Evolutionary conservation across 2,888 invertebrate species (phyloP).

Genomic region (Hypolimnas misippus): DNA sequence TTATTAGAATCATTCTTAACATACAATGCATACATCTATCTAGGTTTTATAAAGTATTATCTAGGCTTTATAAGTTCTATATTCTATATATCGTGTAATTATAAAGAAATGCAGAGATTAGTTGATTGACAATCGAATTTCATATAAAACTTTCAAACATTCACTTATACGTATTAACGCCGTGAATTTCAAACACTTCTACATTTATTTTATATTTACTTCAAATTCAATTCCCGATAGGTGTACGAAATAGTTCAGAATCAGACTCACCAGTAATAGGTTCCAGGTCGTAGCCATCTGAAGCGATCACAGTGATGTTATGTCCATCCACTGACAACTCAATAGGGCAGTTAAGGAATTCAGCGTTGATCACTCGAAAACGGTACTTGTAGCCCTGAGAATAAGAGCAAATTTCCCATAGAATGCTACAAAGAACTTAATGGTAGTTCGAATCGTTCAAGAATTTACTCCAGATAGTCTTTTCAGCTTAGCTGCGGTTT

Average conservation of each 20-base stretch:
- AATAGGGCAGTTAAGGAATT: conserved; percentile 94
- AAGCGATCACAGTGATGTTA: conserved; percentile 89
- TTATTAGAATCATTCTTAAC: too few species aligned
- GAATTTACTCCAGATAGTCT: conserved; percentile 18
- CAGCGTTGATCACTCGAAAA: conserved; percentile 92
- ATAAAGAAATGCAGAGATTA: too few species aligned
- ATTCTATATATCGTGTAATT: too few species aligned
- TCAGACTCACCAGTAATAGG: conserved; percentile 86
- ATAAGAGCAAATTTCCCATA: conserved; percentile 41
- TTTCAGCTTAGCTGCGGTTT: conserved; percentile 25
- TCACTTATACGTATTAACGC: too few species aligned
- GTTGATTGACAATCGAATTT: too few species aligned
- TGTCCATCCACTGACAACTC: conserved; percentile 93
- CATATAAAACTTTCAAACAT: too few species aligned
- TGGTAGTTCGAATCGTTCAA: conserved; percentile 11
- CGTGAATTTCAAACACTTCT: neutral
- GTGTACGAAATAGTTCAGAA: conserved; percentile 11
- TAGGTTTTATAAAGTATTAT: too few species aligned
- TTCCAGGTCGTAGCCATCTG: conserved; percentile 91
- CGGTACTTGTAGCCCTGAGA: conserved; percentile 89
- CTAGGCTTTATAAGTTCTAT: too few species aligned
- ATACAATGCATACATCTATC: too few species aligned
- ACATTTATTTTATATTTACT: neutral
- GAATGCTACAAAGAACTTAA: neutral
- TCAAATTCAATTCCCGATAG: neutral